phyloP scores from a whole-genome alignment of 2,797 vertebrate species.

The Pangasius macronema region DNA sequence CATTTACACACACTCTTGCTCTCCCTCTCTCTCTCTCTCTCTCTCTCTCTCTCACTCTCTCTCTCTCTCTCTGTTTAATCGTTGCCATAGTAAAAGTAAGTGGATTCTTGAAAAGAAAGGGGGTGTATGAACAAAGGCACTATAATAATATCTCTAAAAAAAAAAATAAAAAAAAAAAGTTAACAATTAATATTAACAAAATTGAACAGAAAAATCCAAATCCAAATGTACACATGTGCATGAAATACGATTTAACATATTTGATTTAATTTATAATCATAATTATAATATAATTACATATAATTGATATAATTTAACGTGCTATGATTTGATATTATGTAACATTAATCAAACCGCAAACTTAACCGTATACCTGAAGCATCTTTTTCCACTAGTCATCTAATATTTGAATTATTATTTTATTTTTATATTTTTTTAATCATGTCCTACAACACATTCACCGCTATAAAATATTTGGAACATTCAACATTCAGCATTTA shows the following conservation, averaged over 20 bases:
- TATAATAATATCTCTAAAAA: neutral
- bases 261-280: neutral
- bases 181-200: neutral
- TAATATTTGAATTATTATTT: neutral
- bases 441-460: neutral
- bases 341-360: neutral
- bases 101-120: neutral
- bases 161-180: neutral
- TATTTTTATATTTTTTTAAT: neutral
- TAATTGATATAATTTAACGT: too few species aligned
- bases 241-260: neutral
- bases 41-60: neutral
- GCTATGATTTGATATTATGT: too few species aligned
- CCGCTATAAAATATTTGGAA: neutral
- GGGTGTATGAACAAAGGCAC: neutral
- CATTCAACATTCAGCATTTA: neutral
- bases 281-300: too few species aligned
- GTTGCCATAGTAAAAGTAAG: neutral
- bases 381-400: neutral
- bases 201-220: neutral
- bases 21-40: constrained; percentile 2
- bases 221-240: neutral
- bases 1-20: neutral
- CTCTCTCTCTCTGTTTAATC: neutral
- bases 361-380: too few species aligned